Conservation (phyloP, 2,888 invertebrate species). For the Melanophora roralis region DNA sequence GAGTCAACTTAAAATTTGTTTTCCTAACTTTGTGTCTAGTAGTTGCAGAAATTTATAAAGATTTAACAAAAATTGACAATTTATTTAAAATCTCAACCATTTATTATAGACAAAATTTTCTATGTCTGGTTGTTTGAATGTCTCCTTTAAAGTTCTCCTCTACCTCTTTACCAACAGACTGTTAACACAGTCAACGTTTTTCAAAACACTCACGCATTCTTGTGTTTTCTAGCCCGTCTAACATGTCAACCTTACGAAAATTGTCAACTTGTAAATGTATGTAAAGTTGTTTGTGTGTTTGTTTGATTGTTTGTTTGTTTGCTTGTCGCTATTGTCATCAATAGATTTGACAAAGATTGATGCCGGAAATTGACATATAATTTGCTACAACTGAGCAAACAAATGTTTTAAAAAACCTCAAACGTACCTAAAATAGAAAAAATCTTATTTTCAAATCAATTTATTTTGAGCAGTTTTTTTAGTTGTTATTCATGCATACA, state of each 20-base stretch:
- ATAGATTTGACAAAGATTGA: conserved; percentile 58
- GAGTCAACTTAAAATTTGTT: conserved; percentile 13
- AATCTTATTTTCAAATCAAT: no score
- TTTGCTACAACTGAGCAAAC: conserved; percentile 32
- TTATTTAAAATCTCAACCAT: conserved; percentile 21
- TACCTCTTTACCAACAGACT: background rate
- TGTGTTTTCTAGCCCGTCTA: background rate
- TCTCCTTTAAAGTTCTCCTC: background rate
- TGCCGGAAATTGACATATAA: conserved; percentile 59
- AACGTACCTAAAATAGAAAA: conserved; percentile 8
- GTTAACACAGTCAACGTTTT: background rate
- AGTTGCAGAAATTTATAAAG: background rate
- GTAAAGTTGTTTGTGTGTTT: background rate
- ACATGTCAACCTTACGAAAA: conserved; percentile 24
- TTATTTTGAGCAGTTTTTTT: background rate
- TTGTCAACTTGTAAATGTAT: conserved; percentile 50
- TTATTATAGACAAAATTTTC: conserved; percentile 5
- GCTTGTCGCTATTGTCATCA: conserved; percentile 46
- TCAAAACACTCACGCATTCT: conserved; percentile 41
- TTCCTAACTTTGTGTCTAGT: conserved; percentile 8
- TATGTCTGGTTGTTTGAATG: background rate
- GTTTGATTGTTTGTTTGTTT: background rate
- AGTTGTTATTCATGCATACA: background rate
- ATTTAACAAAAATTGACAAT: background rate
- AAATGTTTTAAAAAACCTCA: background rate